Evolutionary conservation across 2,888 invertebrate species (phyloP).

Genomic region (Tortrix viridana): DNA sequence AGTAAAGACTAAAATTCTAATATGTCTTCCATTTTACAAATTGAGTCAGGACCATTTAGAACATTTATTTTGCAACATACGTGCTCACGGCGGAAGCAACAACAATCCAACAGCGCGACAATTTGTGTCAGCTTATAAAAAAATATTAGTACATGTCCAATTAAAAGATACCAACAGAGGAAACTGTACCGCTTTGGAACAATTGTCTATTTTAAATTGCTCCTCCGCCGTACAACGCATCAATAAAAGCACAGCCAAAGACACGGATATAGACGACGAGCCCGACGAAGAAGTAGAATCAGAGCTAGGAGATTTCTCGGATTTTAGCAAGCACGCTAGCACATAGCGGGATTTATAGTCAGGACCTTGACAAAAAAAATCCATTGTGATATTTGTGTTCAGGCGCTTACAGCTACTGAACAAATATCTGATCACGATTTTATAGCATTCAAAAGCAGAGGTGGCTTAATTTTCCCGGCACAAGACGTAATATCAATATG

Average conservation of each 20-base stretch:
- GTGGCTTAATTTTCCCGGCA: slow-evolving; percentile 40
- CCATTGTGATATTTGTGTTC: slow-evolving; percentile 39
- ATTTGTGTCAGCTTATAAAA: slow-evolving; percentile 42
- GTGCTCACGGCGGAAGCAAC: slow-evolving; percentile 40
- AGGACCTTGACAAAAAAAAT: slow-evolving; percentile 38
- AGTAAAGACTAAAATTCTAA: not conserved
- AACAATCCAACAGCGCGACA: slow-evolving; percentile 41
- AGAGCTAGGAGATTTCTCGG: slow-evolving; percentile 20
- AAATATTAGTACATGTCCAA: slow-evolving; percentile 38
- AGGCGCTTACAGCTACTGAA: slow-evolving; percentile 27
- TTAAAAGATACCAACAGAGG: slow-evolving; percentile 26
- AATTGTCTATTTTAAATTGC: slow-evolving; percentile 31
- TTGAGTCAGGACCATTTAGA: slow-evolving; percentile 41
- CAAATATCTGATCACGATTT: slow-evolving; percentile 14
- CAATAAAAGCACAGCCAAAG: slow-evolving; percentile 19
- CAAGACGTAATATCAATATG: slow-evolving; percentile 41
- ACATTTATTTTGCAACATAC: slow-evolving; percentile 38
- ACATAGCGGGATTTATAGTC: slow-evolving; percentile 41
- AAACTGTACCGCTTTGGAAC: slow-evolving; percentile 34
- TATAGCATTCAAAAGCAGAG: slow-evolving; percentile 39
- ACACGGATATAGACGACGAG: slow-evolving; percentile 4
- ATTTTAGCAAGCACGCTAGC: slow-evolving; percentile 29
- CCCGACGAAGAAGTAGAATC: slow-evolving; percentile 32
- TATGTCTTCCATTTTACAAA: slow-evolving; percentile 9
- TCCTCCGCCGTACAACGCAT: slow-evolving; percentile 34